Evolutionary conservation across 2,888 invertebrate genomes (phyloP).

Genomic region (Arctia plantaginis): DNA sequence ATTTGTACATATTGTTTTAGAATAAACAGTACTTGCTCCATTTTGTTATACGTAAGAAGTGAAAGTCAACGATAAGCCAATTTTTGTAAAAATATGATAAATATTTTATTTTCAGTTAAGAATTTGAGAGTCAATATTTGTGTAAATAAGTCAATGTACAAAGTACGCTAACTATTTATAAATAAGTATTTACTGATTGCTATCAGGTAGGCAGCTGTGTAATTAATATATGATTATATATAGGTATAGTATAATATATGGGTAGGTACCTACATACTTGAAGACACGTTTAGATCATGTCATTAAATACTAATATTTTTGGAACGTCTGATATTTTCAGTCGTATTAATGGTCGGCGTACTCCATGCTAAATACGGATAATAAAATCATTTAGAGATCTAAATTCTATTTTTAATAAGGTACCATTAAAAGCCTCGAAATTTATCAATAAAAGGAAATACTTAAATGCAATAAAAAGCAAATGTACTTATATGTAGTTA

Average conservation of each 20-base stretch:
- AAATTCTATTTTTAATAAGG: background rate
- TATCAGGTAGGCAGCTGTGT: background rate
- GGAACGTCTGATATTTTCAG: background rate
- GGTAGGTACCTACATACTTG: background rate
- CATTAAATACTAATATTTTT: background rate
- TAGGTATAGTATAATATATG: background rate
- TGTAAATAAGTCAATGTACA: background rate
- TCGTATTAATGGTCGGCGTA: background rate
- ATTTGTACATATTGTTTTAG: background rate
- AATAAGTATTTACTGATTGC: background rate
- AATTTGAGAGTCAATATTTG: background rate
- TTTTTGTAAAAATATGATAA: too few relatives aligned
- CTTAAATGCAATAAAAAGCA: background rate
- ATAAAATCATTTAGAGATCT: background rate
- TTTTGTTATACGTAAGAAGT: background rate
- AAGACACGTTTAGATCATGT: background rate
- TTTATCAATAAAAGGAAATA: background rate
- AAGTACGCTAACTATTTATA: background rate
- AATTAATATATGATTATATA: background rate
- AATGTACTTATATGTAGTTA: conserved; percentile 52
- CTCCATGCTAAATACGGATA: background rate
- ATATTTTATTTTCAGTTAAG: too few relatives aligned
- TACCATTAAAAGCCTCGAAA: background rate
- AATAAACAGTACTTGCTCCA: background rate
- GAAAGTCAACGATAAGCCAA: too few relatives aligned